phyloP scores from a whole-genome alignment of 2,797 vertebrate genomes.

The Cetoscarus ocellatus region DNA sequence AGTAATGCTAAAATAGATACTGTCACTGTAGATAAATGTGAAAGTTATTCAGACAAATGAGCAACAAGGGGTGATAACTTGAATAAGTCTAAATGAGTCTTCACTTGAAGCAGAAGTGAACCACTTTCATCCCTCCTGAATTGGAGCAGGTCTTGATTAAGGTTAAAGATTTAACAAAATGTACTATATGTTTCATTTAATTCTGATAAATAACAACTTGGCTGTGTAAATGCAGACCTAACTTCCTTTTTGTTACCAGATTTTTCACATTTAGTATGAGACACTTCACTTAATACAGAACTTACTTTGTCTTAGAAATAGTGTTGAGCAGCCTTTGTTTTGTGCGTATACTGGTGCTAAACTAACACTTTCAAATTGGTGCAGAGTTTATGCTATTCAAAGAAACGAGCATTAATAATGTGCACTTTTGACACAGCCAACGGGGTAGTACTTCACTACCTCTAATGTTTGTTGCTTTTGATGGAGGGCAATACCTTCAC shows the following conservation, averaged over 20 bases:
- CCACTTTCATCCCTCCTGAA: neutral
- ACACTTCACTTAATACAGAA: neutral
- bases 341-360: too few relatives aligned
- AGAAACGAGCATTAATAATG: too few relatives aligned
- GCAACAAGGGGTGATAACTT: slow-evolving; percentile 24
- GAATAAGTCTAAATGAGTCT: neutral
- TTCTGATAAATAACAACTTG: too few relatives aligned
- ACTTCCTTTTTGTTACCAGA: neutral
- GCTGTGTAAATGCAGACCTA: neutral
- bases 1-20: neutral
- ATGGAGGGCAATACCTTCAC: too few relatives aligned
- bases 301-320: neutral
- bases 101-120: neutral
- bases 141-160: neutral
- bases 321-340: too few relatives aligned
- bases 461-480: too few relatives aligned
- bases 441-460: too few relatives aligned
- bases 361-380: too few relatives aligned
- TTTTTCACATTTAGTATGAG: neutral
- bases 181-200: too few relatives aligned
- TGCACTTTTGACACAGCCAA: too few relatives aligned
- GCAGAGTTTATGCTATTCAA: too few relatives aligned
- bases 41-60: slow-evolving; percentile 20
- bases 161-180: neutral
- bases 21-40: slow-evolving; percentile 8